A percentile compares a stretch with the other conserved stretches of the same genome.
Evolutionary conservation across 2,888 invertebrate genomes (phyloP).

Genomic region (Phrixothrix hirtus): DNA sequence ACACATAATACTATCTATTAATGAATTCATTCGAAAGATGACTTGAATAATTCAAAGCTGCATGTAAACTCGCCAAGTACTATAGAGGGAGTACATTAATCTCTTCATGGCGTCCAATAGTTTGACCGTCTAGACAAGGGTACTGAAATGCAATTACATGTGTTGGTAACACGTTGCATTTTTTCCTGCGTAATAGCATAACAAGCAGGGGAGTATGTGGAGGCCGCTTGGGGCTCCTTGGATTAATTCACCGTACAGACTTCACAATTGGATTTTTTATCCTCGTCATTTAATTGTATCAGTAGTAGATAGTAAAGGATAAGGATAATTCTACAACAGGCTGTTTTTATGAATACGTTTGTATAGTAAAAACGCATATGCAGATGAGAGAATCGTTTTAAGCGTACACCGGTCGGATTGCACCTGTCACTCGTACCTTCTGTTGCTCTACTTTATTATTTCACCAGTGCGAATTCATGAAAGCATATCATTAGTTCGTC

Average conservation of each 20-base stretch:
- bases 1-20: conserved; percentile 20
- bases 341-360: conserved; percentile 17
- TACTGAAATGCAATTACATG: conserved; percentile 36
- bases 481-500: too few species aligned
- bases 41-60: conserved; percentile 35
- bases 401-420: conserved; percentile 32
- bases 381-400: conserved; percentile 31
- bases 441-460: conserved; percentile 4
- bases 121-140: conserved; percentile 35
- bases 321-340: conserved; percentile 6
- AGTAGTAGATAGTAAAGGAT: conserved; percentile 17
- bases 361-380: conserved; percentile 31
- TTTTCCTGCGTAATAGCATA: conserved; percentile 41
- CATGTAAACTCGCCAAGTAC: conserved; percentile 32
- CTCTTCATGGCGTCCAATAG: conserved; percentile 36
- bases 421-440: conserved; percentile 34
- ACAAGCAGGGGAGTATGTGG: conserved; percentile 36
- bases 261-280: conserved; percentile 14
- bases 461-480: too few species aligned
- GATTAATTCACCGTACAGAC: conserved; percentile 11
- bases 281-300: conserved; percentile 13
- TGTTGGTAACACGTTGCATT: conserved; percentile 43
- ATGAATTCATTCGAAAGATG: conserved; percentile 33
- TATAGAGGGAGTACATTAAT: conserved; percentile 36
- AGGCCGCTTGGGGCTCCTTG: conserved; percentile 30